Conservation (phyloP, 2,113 vertebrate species). For the Dicaeum eximium region DNA sequence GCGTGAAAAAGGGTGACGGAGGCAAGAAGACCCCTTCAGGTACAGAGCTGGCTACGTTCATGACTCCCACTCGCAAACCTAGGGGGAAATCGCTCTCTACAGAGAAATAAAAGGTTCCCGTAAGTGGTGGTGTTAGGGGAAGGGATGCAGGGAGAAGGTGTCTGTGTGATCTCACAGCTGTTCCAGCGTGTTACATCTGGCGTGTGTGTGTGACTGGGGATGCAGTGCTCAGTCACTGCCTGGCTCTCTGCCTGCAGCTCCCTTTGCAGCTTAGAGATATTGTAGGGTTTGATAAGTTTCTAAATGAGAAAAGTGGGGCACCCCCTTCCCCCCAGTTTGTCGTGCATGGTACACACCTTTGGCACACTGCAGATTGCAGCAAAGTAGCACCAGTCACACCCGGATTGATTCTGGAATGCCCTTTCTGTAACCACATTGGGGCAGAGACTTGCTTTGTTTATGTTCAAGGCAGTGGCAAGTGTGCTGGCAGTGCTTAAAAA, state of each 20-base stretch:
- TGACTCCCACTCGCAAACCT: neutral
- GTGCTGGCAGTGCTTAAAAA: neutral
- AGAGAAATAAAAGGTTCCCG: neutral
- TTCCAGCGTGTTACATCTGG: neutral
- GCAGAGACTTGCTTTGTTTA: neutral
- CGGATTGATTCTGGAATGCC: neutral
- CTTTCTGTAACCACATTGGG: neutral
- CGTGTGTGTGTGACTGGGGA: neutral
- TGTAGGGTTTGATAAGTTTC: neutral
- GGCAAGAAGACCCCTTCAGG: neutral
- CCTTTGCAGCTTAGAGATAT: neutral
- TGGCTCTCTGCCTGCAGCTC: too few relatives aligned
- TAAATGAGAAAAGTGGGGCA: neutral
- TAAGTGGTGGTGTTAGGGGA: neutral
- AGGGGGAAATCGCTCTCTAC: neutral
- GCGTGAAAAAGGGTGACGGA: neutral
- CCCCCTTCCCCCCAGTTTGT: rapidly evolving
- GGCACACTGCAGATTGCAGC: neutral
- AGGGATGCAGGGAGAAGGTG: neutral
- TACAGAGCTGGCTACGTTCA: neutral
- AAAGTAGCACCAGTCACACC: neutral
- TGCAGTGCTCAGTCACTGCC: neutral
- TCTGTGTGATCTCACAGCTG: neutral
- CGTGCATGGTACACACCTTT: neutral
- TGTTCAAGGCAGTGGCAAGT: neutral